Evolutionary conservation across 2,888 invertebrate species (phyloP), one percentile per base, ranked within the genome.

Genomic region (Syritta pipiens): DNA sequence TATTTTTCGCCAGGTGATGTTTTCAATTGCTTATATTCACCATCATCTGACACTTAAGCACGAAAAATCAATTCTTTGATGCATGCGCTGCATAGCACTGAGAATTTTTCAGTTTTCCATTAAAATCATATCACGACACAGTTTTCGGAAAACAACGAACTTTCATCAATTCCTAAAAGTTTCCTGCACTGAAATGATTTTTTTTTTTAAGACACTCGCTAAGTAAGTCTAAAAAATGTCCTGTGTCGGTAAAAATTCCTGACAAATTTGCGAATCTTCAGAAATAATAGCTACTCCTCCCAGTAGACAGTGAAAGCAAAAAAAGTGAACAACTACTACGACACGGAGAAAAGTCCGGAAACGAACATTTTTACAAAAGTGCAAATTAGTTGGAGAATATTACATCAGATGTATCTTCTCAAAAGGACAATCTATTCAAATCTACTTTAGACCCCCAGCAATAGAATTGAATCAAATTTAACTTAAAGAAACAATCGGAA

Each of bases 11-110:
- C 19, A 19, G 14, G 12, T 20, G 59, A 30, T 28, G 40, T 30
- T 3, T 26, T 46, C 32, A 4, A 22, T 44, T 63, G 63, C 68
- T 62, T 68, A 55, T 9, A 55, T 57, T 79, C 67, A 79, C 74
- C 79, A 68, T 62, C 28, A 30, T 42, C 49, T 81, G 81, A 75
- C 81, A 81, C 59, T 75, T 75, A 83, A 76, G 10, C 55, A 46
- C 20, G 59, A 74, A 83, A 86, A 86, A 86, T 86, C 84, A 83
- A 86, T 87, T 82, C 83, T 85, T 82, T 79, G 75, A 82, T 83
- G 83, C 87, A 84, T 86, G 86, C 86, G 86, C 86, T 82, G 63
- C 55, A 24, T 7, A 3, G 24, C 10, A n/a, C 42, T 53, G 63
- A 49, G 82, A 82, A 82, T 81, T 55, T 81, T 82, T 75, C 65